Evolutionary conservation across 2,797 vertebrate genomes (phyloP).

Genomic region (Oryzias sinensis): DNA sequence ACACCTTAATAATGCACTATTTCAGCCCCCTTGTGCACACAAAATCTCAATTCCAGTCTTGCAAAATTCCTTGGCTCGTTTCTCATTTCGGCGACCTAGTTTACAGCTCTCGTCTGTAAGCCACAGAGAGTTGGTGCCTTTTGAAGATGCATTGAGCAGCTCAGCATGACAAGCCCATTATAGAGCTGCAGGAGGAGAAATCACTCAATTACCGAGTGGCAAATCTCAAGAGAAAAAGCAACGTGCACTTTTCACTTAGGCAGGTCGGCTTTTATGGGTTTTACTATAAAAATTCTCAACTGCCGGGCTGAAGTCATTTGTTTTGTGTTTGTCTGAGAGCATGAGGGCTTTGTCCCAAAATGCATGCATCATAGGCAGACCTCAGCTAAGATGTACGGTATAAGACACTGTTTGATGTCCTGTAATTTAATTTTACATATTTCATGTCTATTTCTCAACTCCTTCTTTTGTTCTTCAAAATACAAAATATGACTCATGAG

Average conservation of each 20-base stretch:
- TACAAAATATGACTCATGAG: no score
- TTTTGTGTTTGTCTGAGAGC: background rate
- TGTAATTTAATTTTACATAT: no score
- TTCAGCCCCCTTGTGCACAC: constrained; percentile 21
- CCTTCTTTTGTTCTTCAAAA: no score
- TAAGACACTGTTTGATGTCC: no score
- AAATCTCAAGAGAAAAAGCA: constrained; percentile 48
- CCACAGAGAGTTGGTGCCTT: constrained; percentile 73
- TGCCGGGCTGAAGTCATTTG: constrained; percentile 8
- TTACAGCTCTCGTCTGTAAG: constrained; percentile 73
- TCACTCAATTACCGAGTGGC: constrained; percentile 54
- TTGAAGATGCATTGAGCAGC: constrained; percentile 75
- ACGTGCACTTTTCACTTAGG: constrained; percentile 44
- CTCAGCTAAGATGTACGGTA: no score
- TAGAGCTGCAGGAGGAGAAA: constrained; percentile 59
- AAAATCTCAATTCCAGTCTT: constrained; percentile 60
- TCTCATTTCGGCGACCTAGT: constrained; percentile 74
- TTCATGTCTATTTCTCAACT: no score
- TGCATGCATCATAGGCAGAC: no score
- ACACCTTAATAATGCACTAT: constrained; percentile 61
- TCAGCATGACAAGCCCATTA: constrained; percentile 74
- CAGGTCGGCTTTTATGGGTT: constrained; percentile 41
- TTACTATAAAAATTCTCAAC: constrained; percentile 31
- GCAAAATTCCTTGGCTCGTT: constrained; percentile 65
- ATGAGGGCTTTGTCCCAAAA: background rate